Evolutionary conservation across 2,113 vertebrate species (phyloP).

Genomic region (Coryphaenoides rupestris): DNA sequence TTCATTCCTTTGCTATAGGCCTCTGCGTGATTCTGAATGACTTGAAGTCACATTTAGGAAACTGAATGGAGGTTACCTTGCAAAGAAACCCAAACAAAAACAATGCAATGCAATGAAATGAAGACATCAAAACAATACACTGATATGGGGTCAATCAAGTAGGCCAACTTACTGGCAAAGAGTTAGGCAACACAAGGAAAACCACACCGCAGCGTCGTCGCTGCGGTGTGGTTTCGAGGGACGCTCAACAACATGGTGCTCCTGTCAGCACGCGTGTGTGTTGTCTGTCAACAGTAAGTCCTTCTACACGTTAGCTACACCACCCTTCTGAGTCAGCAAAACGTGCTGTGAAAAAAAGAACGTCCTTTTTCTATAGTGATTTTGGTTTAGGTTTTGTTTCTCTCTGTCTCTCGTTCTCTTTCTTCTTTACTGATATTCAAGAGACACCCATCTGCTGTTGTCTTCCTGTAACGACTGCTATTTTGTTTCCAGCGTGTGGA

Average conservation of each 20-base stretch:
- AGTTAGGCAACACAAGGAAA: slow-evolving; percentile 51
- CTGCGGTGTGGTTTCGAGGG: slow-evolving; percentile 28
- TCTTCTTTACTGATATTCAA: slow-evolving; percentile 1
- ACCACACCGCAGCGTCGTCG: slow-evolving; percentile 10
- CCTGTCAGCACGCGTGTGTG: slow-evolving; percentile 4
- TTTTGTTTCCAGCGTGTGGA: slow-evolving; percentile 73
- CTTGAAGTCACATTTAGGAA: too few relatives aligned
- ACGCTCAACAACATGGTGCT: slow-evolving; percentile 12
- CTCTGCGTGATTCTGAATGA: too few relatives aligned
- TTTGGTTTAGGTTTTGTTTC: background rate
- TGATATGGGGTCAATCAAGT: too few relatives aligned
- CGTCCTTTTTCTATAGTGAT: background rate
- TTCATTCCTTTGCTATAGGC: too few relatives aligned
- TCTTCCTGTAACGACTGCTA: slow-evolving; percentile 51
- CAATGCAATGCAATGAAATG: too few relatives aligned
- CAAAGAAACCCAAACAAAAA: too few relatives aligned
- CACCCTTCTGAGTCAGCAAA: slow-evolving; percentile 50
- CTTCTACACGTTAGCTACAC: slow-evolving; percentile 26
- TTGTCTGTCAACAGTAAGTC: slow-evolving; percentile 28
- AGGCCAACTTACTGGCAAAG: slow-evolving; percentile 19
- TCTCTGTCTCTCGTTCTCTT: too few relatives aligned
- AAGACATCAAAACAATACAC: too few relatives aligned
- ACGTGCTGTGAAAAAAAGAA: too few relatives aligned
- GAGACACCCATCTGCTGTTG: slow-evolving; percentile 52
- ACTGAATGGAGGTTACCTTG: too few relatives aligned